phyloP scores from a whole-genome alignment of 2,113 vertebrate species.

The Amblyopsis rosae region DNA sequence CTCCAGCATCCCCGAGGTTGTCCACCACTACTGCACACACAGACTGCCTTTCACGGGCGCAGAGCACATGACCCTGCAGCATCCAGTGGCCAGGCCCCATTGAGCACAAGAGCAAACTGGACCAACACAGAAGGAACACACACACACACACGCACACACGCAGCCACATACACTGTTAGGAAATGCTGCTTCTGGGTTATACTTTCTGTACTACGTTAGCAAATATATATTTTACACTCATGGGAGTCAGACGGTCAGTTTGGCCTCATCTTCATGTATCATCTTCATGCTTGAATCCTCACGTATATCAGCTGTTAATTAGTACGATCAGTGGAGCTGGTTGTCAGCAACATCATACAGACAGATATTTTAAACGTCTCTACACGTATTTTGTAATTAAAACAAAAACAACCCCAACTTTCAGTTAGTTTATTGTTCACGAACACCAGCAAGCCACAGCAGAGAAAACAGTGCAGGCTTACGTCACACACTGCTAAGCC shows the following conservation, averaged over 20 bases:
- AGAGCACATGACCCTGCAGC: constrained; percentile 91
- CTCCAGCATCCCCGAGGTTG: constrained; percentile 87
- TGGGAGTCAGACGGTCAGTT: neutral
- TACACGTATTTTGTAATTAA: constrained; percentile 1
- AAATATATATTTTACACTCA: neutral
- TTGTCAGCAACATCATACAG: too few species aligned
- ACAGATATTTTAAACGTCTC: too few species aligned
- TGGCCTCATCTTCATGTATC: neutral
- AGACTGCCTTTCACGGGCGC: constrained; percentile 94
- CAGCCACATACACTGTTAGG: constrained; percentile 17
- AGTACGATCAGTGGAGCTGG: too few species aligned
- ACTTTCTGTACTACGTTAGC: constrained; percentile 5
- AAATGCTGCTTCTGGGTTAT: constrained; percentile 34
- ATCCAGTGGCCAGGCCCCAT: constrained; percentile 79
- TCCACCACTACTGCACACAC: constrained; percentile 88
- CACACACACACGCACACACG: constrained; percentile 28
- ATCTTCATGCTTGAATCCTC: constrained; percentile 15
- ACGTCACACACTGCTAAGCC: neutral
- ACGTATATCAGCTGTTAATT: neutral
- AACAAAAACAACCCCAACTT: neutral
- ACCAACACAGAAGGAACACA: constrained; percentile 10
- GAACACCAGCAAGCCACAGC: neutral
- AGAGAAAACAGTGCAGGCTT: neutral
- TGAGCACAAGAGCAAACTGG: constrained; percentile 33
- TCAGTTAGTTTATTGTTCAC: too few species aligned